These are phyloP conservation scores for Cochlearius cochlearius DNA, from an alignment of 2,113 vertebrate genomes.

Conservation along the genomic window DNA sequence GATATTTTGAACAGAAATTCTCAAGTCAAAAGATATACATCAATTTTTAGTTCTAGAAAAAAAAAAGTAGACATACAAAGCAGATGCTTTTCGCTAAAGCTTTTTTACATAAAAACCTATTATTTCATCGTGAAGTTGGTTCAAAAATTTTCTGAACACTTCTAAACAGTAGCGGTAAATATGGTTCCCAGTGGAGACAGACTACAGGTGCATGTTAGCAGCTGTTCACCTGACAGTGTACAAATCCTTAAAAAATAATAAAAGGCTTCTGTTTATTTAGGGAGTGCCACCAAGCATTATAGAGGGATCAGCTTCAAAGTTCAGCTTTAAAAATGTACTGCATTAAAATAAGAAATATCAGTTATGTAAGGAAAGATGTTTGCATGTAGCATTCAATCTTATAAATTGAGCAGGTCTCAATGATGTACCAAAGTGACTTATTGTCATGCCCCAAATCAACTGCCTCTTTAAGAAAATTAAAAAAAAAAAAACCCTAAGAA, in stretches of 20 bases:
- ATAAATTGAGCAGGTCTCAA: not conserved
- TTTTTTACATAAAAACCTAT: not conserved
- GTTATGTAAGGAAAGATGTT: not conserved
- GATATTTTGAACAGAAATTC: conserved; percentile 64
- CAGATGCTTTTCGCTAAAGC: conserved; percentile 9
- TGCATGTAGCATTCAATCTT: not conserved
- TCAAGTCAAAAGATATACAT: conserved; percentile 48
- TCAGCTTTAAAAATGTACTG: not conserved
- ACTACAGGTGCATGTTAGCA: not conserved
- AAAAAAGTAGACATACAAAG: not conserved
- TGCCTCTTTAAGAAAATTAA: not conserved
- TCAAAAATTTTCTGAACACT: not conserved
- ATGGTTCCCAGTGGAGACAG: not conserved
- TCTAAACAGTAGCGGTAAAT: not conserved
- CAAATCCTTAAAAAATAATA: conserved; percentile 16
- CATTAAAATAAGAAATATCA: conserved; percentile 14
- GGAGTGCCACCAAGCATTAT: not conserved
- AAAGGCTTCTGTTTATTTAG: not conserved
- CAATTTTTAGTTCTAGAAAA: conserved; percentile 59
- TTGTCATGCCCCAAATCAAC: not conserved
- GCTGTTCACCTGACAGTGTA: not conserved
- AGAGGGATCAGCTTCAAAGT: not conserved
- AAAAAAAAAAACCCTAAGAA: not conserved
- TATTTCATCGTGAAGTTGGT: not conserved
- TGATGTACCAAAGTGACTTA: not conserved